These are phyloP conservation scores for Luperina testacea DNA, from an alignment of 2,888 invertebrate genomes.

Conservation along the genomic window DNA sequence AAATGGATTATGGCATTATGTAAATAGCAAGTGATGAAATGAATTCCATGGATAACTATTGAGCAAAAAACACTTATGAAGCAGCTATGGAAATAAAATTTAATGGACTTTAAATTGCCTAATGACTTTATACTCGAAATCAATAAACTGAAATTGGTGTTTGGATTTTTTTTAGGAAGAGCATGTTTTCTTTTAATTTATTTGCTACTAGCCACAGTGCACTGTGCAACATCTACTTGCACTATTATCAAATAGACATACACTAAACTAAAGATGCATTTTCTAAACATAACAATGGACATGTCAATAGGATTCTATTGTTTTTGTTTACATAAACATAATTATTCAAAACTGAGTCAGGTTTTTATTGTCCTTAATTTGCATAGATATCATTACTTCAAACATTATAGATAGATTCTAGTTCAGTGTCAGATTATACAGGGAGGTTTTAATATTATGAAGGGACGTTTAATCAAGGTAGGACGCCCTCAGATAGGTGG, in stretches of 20 bases:
- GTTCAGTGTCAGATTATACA: not conserved
- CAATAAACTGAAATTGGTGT: not conserved
- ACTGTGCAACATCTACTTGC: not conserved
- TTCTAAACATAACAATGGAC: constrained; percentile 27
- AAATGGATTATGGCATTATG: not conserved
- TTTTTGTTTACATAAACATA: constrained; percentile 50
- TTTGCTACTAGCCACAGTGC: not conserved
- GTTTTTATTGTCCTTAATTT: constrained; percentile 24
- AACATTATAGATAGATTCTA: not conserved
- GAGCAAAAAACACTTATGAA: not conserved
- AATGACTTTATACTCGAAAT: not conserved
- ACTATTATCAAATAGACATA: not conserved
- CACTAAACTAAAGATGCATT: not conserved
- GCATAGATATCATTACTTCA: constrained; percentile 15
- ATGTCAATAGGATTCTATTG: constrained; percentile 8
- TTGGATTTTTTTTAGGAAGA: not conserved
- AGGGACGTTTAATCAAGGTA: not conserved
- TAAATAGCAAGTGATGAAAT: not conserved
- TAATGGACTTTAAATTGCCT: constrained; percentile 8
- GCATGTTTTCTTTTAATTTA: not conserved
- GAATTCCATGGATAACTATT: not conserved
- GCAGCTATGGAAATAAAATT: not conserved
- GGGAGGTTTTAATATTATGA: not conserved
- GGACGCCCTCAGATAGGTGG: not conserved
- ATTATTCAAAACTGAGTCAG: constrained; percentile 9